Evolutionary conservation across 64 coral and sea anemone genomes (phyloP), one percentile per base, ranked within the genome.

Genomic region (Pocillopora damicornis): DNA sequence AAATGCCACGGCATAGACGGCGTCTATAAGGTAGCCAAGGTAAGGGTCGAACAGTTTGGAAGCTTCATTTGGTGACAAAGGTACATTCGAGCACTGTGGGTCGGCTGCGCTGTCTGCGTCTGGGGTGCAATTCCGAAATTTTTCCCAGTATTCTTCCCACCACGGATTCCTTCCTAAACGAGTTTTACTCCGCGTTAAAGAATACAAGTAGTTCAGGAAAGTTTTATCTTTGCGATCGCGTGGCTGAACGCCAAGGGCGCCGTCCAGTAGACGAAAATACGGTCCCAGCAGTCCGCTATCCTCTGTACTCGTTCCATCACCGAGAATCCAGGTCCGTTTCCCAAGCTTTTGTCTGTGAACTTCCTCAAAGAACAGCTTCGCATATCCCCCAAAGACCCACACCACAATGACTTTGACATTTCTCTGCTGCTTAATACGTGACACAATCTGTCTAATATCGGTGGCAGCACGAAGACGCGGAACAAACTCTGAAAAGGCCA

Each of bases 91-190:
- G 61, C 74, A 78, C 18, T 76, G 38, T 18, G 37, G 75, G 73
- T 61, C 58, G 9, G 11, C 18, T 67, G 78, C 75, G 17, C 62
- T 11, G 30, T 23, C 15, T 20, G 4, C 34, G 22, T 77, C 22
- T 51, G 36, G 11, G 75, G 76, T 45, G 15, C 87, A 88, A 63
- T 88, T 78, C 2, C 59, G 17, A 61, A 65, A n/a, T 37, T 65
- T 12, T 56, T 79, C 59, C 87, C 87, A 88, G 62, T 61, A 88
- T 13, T 88, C 87, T 6, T 60, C 58, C 87, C 87, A 88, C 73
- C 73, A 88, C 20, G 87, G 87, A 78, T 78, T 78, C 15, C 13
- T 20, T 5, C n/a, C 16, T 15, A 59, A 56, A 13, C 58, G 16
- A 9, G 87, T 88, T 18, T 59, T n/a, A 0, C 36, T 75, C 16